These are phyloP conservation scores for Nemotelus pantherinus DNA, from an alignment of 2,888 invertebrate genomes.

Conservation along the genomic window DNA sequence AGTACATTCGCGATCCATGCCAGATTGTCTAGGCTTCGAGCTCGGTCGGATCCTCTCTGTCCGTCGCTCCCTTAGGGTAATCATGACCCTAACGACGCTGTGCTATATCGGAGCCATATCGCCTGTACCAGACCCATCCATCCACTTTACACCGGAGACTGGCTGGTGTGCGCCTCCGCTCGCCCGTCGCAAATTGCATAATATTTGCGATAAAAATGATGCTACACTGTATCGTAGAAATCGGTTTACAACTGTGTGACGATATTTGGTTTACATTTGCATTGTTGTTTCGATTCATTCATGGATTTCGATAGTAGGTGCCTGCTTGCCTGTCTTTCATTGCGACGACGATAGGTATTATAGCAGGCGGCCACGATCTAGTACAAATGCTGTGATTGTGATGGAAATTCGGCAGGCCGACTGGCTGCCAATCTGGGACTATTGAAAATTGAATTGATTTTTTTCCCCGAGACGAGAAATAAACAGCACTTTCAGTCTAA, in stretches of 20 bases:
- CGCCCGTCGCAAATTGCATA: constrained; percentile 23
- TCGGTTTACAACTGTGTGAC: background rate
- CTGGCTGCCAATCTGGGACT: no score
- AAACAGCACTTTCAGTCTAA: no score
- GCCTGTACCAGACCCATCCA: background rate
- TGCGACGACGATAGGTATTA: no score
- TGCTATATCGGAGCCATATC: constrained; percentile 5
- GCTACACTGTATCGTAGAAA: constrained; percentile 3
- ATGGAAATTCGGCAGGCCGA: no score
- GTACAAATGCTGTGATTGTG: no score
- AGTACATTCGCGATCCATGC: background rate
- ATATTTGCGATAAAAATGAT: constrained; percentile 15
- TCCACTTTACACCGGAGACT: background rate
- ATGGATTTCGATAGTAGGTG: background rate
- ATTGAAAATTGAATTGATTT: no score
- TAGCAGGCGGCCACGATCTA: no score
- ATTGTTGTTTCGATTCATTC: no score
- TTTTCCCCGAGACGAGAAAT: no score
- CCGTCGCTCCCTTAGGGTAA: background rate
- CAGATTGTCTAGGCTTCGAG: constrained; percentile 26
- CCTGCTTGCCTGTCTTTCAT: no score
- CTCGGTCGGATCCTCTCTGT: background rate
- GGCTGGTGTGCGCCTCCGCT: constrained; percentile 11
- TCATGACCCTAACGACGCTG: constrained; percentile 2
- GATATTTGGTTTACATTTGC: background rate